Evolutionary conservation across 2,888 invertebrate genomes (phyloP).

Genomic region (Harpagoxenus sublaevis): DNA sequence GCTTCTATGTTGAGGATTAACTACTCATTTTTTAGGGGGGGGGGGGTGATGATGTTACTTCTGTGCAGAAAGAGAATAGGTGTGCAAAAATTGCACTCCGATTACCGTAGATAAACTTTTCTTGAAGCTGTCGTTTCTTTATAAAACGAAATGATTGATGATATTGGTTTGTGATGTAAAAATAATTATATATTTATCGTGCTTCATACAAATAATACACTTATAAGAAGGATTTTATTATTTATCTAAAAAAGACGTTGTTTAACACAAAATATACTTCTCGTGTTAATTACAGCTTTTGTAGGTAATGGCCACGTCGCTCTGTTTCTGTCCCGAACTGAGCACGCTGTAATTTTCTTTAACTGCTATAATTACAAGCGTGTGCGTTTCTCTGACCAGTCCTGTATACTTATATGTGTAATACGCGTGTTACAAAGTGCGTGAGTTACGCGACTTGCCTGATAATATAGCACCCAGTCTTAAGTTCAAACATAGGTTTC

Average conservation of each 20-base stretch:
- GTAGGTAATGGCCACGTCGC: constrained; percentile 6
- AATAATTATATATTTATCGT: constrained; percentile 11
- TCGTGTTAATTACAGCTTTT: constrained; percentile 30
- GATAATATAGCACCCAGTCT: constrained; percentile 60
- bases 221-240: background rate
- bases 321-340: constrained; percentile 18
- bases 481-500: constrained; percentile 55
- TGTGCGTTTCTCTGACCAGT: background rate
- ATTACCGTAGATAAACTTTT: background rate
- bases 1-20: background rate
- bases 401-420: background rate
- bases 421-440: constrained; percentile 36
- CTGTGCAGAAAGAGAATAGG: constrained; percentile 31
- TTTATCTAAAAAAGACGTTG: background rate
- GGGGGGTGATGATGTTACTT: background rate
- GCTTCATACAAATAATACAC: background rate
- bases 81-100: background rate
- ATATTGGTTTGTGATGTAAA: background rate
- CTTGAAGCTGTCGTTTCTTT: background rate
- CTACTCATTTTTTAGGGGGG: constrained; percentile 4
- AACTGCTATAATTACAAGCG: constrained; percentile 26
- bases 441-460: constrained; percentile 42
- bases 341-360: constrained; percentile 21
- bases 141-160: constrained; percentile 1
- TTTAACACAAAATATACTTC: background rate